Conservation (phyloP, 2,888 invertebrate genomes). For the Sisyra nigra region DNA sequence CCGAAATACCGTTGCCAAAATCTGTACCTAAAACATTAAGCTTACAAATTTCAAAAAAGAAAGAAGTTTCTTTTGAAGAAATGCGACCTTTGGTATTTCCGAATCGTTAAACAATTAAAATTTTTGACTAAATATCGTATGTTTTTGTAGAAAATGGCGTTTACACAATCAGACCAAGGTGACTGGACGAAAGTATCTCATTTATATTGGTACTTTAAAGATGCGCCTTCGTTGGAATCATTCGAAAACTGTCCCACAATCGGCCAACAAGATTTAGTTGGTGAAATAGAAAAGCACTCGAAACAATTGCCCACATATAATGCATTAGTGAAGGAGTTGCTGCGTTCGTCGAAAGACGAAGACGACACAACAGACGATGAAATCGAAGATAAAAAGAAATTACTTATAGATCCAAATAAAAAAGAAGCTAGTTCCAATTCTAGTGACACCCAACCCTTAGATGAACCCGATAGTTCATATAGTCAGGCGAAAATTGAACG, state of each 20-base stretch:
- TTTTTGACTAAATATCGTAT: no score
- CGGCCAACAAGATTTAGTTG: constrained; percentile 7
- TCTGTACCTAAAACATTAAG: constrained; percentile 3
- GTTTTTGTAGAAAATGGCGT: constrained; percentile 7
- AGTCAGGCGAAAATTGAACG: no score
- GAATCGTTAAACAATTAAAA: no score
- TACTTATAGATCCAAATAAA: neutral
- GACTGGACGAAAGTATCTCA: constrained; percentile 3
- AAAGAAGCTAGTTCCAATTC: no score
- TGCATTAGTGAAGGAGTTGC: constrained; percentile 6
- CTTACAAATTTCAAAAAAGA: constrained; percentile 3
- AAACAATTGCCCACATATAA: constrained; percentile 7
- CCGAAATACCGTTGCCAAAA: constrained; percentile 3
- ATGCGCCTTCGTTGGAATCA: constrained; percentile 7
- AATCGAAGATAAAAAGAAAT: constrained; percentile 2
- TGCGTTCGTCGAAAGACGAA: constrained; percentile 5
- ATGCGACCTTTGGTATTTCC: constrained; percentile 6
- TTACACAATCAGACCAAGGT: constrained; percentile 6
- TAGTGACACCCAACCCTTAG: no score
- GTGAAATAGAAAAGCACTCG: constrained; percentile 6
- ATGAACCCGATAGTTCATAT: no score
- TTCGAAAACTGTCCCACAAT: constrained; percentile 8
- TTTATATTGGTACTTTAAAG: constrained; percentile 9
- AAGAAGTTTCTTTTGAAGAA: constrained; percentile 5
- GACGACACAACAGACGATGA: constrained; percentile 6